Percentiles rank a stretch among this genome's conserved stretches.
Conservation (phyloP, 2,888 invertebrate genomes). For the Leptopterna dolabrata region DNA sequence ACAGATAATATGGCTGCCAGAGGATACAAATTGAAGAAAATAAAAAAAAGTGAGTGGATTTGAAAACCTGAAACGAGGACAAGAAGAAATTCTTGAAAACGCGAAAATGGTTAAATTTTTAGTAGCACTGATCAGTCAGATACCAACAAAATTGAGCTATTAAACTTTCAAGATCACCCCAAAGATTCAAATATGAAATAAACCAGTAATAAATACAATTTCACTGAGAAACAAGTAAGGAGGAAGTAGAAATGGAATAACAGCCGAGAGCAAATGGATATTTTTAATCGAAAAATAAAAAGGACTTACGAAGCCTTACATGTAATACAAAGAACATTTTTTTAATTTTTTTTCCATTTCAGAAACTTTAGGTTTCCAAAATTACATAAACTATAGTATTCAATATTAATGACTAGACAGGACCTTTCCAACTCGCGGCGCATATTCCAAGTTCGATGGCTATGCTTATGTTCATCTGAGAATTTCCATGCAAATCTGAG, state of each 20-base stretch:
- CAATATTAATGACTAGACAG: slow-evolving; percentile 24
- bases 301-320: not conserved
- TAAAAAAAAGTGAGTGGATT: too few species aligned
- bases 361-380: not conserved
- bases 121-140: too few species aligned
- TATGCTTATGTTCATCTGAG: not conserved
- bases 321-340: not conserved
- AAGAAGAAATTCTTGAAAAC: too few species aligned
- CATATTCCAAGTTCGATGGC: not conserved
- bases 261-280: not conserved
- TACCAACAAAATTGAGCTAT: too few species aligned
- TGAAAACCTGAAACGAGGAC: too few species aligned
- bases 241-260: not conserved
- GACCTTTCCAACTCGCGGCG: not conserved
- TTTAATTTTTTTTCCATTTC: not conserved
- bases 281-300: not conserved
- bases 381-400: not conserved
- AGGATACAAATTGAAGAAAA: too few species aligned
- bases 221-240: not conserved
- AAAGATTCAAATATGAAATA: not conserved
- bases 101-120: too few species aligned
- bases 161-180: not conserved
- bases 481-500: not conserved
- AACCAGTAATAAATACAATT: not conserved
- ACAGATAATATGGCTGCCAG: too few species aligned